A percentile compares a stretch with the other conserved stretches of the same genome.
phyloP scores from a whole-genome alignment of 1,140 invertebrate species.

The Pristionchus pacificus region DNA sequence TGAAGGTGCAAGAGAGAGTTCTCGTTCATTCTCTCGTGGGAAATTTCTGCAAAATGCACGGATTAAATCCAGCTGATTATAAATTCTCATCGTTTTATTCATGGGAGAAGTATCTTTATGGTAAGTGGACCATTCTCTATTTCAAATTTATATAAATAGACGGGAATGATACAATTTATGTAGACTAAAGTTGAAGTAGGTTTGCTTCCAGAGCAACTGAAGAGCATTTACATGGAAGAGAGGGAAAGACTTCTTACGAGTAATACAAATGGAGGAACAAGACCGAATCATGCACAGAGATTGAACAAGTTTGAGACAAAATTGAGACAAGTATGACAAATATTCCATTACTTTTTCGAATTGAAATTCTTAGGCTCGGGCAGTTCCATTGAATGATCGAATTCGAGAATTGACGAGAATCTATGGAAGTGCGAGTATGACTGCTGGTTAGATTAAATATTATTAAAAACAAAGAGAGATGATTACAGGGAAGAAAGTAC shows the following conservation, averaged over 20 bases:
- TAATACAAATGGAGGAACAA: slow-evolving; percentile 9
- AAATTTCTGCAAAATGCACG: slow-evolving; percentile 73
- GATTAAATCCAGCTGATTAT: slow-evolving; percentile 69
- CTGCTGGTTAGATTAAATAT: no score
- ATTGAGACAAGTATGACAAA: background rate
- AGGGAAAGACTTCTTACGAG: slow-evolving; percentile 20
- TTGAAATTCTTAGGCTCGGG: background rate
- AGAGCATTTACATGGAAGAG: slow-evolving; percentile 32
- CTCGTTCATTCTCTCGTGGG: slow-evolving; percentile 78
- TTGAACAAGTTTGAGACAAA: slow-evolving; percentile 17
- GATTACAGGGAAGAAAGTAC: slow-evolving; percentile 7
- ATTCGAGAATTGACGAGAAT: slow-evolving; percentile 1
- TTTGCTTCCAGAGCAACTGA: background rate
- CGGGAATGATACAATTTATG: slow-evolving; percentile 52
- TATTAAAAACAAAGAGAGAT: background rate
- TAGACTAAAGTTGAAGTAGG: slow-evolving; percentile 46
- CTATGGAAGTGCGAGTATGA: slow-evolving; percentile 19
- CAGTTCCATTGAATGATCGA: slow-evolving; percentile 14
- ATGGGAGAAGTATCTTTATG: slow-evolving; percentile 87
- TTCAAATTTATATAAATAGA: slow-evolving; percentile 12
- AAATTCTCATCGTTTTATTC: slow-evolving; percentile 69
- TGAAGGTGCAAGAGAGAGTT: slow-evolving; percentile 74
- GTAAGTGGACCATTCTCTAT: slow-evolving; percentile 56
- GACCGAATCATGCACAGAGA: slow-evolving; percentile 8
- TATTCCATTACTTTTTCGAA: background rate